Base-by-base conservation (phyloP, 2,888 invertebrate genomes). In the Lysandra bellargus region DNA sequence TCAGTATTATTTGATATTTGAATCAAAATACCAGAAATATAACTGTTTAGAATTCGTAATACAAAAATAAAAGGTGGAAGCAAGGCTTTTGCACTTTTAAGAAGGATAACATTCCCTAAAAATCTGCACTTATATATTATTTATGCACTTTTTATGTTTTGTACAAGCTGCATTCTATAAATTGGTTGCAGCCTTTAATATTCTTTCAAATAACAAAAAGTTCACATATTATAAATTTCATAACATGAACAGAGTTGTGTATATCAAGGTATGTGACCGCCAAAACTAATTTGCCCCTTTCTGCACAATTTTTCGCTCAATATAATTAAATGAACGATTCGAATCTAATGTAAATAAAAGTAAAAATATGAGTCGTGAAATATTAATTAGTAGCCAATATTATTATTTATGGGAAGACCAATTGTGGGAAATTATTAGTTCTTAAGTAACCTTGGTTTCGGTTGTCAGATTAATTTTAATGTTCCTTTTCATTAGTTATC, bases 341-440 rank as follows among this genome's bases (percentile, higher is more conserved):
- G 12, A 64, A 30, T 64, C 12, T 64, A 64, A 64, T 64, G 64
- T 64, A 64, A 64, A 64, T 64, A 64, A 64, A 64, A 30, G 30
- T 64, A 12, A 64, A 64, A 64, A 64, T 30, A 30, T 30, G 23
- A 64, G 30, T 64, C 30, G 30, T 64, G 64, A 30, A 12, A 64
- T 30, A 64, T 64, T 30, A 17, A 57, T 57, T 30, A 64, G 30
- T 64, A 64, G 64, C 12, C 30, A 64, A 64, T 64, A 64, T 64
- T 64, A 64, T 30, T 64, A 64, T 64, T 64, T 64, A 64, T 64
- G 64, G 64, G 64, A 23, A 23, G 6, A 30, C 30, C 64, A 23
- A 64, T 61, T 64, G 30, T 30, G 64, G 64, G 64, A 64, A 61
- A 64, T 64, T 64, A 64, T 64, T 12, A 64, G 9, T 7, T 23